Evolutionary conservation across 1,140 invertebrate species (phyloP), one percentile per base, ranked within the genome.

Genomic region (Coptotermes formosanus): DNA sequence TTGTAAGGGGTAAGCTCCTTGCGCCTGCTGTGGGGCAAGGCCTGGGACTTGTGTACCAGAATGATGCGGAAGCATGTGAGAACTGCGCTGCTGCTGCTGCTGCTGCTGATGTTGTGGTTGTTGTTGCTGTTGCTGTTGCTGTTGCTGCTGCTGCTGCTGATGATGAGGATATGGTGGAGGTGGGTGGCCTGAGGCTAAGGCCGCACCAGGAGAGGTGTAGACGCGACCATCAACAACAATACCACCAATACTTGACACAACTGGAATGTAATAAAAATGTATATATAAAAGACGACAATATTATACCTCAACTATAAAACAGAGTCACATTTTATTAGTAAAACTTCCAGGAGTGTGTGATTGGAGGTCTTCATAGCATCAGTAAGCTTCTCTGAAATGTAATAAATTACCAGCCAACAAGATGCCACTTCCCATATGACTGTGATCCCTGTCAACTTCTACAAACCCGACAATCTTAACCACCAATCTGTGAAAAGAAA

Each of bases 181-280:
- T 82, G 89, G 89, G 44, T 89, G 90, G 88, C 89, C 90, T 84
- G 89, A 87, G 85, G 84, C 83, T 89, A 89, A 75, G 87, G 86
- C 87, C 88, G 84, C 83, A 87, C 7, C 90, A 89, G 45, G 90
- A 88, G 83, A 92, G 91, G 84, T 91, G 92, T 81, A 89, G 90
- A 89, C 92, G 89, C 95, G 93, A 75, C 95, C 95, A 91, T 96
- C 95, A 25, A 96, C 95, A 3, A 96, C 94, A 87, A 96, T 95
- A 82, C 93, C 94, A 83, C 95, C 95, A 88, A 96, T 94, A 25
- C 93, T 93, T 59, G 94, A 94, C 87, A 96, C 92, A 52, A 96
- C 95, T 95, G 89, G 85, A 90, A 87, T 11, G 8, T 48, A 75
- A 69, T 44, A 85, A 84, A 44, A 44, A 59, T 75, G 64, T 84